These are phyloP conservation scores for Varanus salvator DNA, from an alignment of 2,113 vertebrate genomes.

Conservation along the genomic window DNA sequence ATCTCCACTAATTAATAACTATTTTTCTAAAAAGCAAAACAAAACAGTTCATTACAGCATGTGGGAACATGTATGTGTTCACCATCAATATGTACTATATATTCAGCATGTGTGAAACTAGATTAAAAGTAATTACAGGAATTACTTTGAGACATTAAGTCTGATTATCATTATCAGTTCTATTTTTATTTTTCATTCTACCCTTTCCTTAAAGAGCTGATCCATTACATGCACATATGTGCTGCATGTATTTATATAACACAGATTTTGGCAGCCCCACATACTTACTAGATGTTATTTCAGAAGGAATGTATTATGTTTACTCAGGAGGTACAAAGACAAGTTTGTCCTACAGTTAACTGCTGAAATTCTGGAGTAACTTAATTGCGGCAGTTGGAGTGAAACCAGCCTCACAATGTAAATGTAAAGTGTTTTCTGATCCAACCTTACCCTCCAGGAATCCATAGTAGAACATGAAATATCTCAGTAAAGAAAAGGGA, in stretches of 20 bases:
- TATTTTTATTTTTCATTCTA: constrained; percentile 50
- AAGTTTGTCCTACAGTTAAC: background rate
- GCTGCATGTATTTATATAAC: background rate
- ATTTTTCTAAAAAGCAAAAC: constrained; percentile 60
- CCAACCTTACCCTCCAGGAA: fast-evolving
- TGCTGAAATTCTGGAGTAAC: background rate
- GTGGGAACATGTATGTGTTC: constrained; percentile 28
- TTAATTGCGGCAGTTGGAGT: constrained; percentile 8
- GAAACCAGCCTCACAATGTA: background rate
- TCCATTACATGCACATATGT: constrained; percentile 40
- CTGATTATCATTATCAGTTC: constrained; percentile 42
- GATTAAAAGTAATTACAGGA: constrained; percentile 58
- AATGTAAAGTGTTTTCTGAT: background rate
- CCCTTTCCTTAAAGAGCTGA: constrained; percentile 42
- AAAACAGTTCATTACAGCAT: constrained; percentile 30
- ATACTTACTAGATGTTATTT: background rate
- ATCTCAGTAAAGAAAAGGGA: constrained; percentile 52
- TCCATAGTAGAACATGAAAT: constrained; percentile 41
- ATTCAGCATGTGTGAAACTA: constrained; percentile 28
- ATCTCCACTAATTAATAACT: constrained; percentile 61
- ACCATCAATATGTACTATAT: constrained; percentile 7
- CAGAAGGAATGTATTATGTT: constrained; percentile 29
- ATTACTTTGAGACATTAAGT: constrained; percentile 65
- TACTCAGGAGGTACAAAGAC: constrained; percentile 5
- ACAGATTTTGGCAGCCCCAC: constrained; percentile 49